phyloP scores from a whole-genome alignment of 2,113 vertebrate species.

The Aramus guarauna region DNA sequence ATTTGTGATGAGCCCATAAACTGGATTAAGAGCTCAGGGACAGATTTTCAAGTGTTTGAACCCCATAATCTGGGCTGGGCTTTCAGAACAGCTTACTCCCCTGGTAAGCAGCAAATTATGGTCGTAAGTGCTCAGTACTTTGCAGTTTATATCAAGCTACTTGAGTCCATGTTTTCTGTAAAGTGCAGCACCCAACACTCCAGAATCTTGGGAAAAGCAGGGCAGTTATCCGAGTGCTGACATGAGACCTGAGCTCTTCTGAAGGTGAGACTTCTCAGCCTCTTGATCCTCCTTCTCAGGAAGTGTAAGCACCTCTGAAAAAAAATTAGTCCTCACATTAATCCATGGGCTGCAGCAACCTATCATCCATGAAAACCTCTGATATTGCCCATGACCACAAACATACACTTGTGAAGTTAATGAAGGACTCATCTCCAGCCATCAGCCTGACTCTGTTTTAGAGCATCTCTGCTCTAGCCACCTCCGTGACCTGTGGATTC shows the following conservation, averaged over 20 bases:
- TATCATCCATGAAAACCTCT: not conserved
- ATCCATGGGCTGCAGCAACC: not conserved
- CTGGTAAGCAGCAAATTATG: not conserved
- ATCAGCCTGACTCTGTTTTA: not conserved
- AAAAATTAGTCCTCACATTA: not conserved
- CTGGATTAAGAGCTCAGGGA: not conserved
- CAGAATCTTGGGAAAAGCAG: not conserved
- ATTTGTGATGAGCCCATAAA: not conserved
- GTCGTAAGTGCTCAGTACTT: not conserved
- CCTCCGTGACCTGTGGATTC: not conserved
- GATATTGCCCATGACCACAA: not conserved
- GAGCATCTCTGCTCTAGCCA: not conserved
- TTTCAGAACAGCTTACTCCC: not conserved
- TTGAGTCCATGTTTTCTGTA: fast-evolving
- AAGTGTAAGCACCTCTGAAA: not conserved
- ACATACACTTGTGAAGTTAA: not conserved
- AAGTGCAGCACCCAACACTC: not conserved
- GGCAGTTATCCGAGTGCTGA: not conserved
- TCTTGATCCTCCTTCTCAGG: not conserved
- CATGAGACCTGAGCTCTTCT: fast-evolving
- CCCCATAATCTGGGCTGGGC: not conserved
- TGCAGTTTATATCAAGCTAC: not conserved
- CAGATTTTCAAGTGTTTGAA: not conserved
- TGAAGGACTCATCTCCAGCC: not conserved
- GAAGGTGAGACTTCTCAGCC: not conserved